Evolutionary conservation across 2,797 vertebrate genomes (phyloP), one percentile per base, ranked within the genome.

Genomic region (Lophotriccus pileatus): DNA sequence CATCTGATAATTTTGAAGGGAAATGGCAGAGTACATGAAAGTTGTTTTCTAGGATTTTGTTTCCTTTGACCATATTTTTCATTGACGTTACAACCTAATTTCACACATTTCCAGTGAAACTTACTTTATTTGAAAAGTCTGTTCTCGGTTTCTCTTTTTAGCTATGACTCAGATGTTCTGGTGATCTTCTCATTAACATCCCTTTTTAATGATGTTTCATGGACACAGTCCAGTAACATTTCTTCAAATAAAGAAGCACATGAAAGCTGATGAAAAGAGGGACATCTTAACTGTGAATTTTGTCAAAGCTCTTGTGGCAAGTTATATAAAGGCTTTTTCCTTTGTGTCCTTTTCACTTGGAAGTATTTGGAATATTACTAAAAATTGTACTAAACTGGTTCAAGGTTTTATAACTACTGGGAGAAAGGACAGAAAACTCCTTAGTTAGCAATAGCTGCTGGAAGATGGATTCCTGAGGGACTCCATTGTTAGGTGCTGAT

Each of bases 101-200:
- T 84, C 79, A 87, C 59, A 78, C 9, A 4, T 70, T 89, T 96
- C 28, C 76, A 93, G 67, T 88, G 68, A 94, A 93, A 87, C 79
- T 75, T 49, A 28, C 27, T 89, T 92, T 95, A 90, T 95, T 95
- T 95, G 55, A 50, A 52, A 87, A 96, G 69, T 32, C 70, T 76
- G 88, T 92, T 95, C 77, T 91, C 15, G 3, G 36, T 76, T 91
- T 96, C 55, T 94, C 59, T 53, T 93, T 85, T 93, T 95, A 94
- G 49, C 81, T 39, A 78, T 96, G 95, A 97, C 76, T 97, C 88
- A 95, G 60, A 86, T 77, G 41, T 96, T 95, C 83, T 96, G 53
- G 32, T 91, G 84, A 91, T 96, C 91, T 86, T 93, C 74, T 94
- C 53, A 93, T 93, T 87, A 94, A 63, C 79, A 62, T 74, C 86